Percentiles rank a stretch among this genome's conserved stretches.
These are phyloP conservation scores for Sebastes itinus DNA, from an alignment of 2,797 vertebrate species.

Conservation along the genomic window DNA sequence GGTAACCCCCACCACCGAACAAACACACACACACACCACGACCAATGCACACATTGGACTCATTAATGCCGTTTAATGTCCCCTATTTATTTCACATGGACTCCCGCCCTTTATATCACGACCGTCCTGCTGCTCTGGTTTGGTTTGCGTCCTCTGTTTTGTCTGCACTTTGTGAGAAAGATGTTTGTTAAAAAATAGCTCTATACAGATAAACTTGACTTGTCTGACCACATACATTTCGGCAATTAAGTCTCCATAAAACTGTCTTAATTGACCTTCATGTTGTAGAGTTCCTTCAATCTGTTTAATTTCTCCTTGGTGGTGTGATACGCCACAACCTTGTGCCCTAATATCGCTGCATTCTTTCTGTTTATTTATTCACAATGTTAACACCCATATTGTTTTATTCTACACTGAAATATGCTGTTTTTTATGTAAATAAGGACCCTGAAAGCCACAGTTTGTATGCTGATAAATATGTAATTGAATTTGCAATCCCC, in stretches of 20 bases:
- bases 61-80: constrained; percentile 59
- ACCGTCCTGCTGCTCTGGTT: constrained; percentile 14
- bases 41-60: constrained; percentile 23
- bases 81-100: constrained; percentile 17
- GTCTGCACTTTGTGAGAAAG: constrained; percentile 39
- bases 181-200: constrained; percentile 40
- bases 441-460: not conserved
- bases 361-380: not conserved
- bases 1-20: constrained; percentile 27
- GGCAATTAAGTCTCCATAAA: constrained; percentile 60
- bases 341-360: not conserved
- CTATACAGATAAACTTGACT: constrained; percentile 50
- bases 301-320: constrained; percentile 29
- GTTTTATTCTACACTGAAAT: not conserved
- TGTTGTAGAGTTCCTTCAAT: constrained; percentile 12
- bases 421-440: not conserved
- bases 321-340: not conserved
- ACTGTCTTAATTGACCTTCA: constrained; percentile 49
- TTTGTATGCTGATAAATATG: not conserved
- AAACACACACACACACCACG: constrained; percentile 9
- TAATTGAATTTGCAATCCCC: constrained; percentile 2
- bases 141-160: constrained; percentile 2
- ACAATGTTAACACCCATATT: not conserved
- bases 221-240: constrained; percentile 53
- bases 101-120: constrained; percentile 3